Evolutionary conservation across 1,140 invertebrate genomes (phyloP), one percentile per base, ranked within the genome.

Genomic region (Teleogryllus occipitalis): DNA sequence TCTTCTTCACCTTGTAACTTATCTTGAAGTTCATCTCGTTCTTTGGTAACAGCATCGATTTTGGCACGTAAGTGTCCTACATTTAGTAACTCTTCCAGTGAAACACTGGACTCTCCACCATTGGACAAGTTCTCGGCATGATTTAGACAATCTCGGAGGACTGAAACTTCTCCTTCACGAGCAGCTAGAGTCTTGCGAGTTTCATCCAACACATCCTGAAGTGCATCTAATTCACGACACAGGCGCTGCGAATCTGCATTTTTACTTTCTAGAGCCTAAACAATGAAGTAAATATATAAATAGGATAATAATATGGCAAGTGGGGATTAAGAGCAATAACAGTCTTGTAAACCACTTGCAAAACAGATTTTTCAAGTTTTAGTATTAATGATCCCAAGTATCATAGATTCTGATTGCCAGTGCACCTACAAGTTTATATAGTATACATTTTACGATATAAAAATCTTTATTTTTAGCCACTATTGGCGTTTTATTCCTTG

Each of bases 191-290:
- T 75, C 8, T 77, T 49, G 39, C 80, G 78, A 6, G 76, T 21
- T 75, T 81, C 79, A 76, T 80, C 79, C 12, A 81, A 18, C 15
- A 27, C 76, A 18, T 81, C 49, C 15, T 78, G 74, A 27, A 82
- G 78, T 46, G 80, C 74, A 10, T 80, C 79, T 27, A 79, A n/a
- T 15, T 77, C 76, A 0, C 46, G 15, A 2, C 47, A 22, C 14
- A 48, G 7, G 14, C 76, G 18, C 39, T 77, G 10, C 2, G 54
- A 84, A 75, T 87, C 86, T 2, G 82, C 83, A 78, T 84, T 81
- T 49, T 84, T 79, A 86, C 87, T 49, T 18, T 78, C 76, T 81
- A 81, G 81, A 76, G 47, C 54, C 65, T 54, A 76, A 76, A 79
- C 47, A 80, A 81, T 80, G 75, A 12, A 74, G 73, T n/a, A 81